Base-by-base conservation (phyloP, 2,113 vertebrate genomes). In the Lipotes vexillifer region DNA sequence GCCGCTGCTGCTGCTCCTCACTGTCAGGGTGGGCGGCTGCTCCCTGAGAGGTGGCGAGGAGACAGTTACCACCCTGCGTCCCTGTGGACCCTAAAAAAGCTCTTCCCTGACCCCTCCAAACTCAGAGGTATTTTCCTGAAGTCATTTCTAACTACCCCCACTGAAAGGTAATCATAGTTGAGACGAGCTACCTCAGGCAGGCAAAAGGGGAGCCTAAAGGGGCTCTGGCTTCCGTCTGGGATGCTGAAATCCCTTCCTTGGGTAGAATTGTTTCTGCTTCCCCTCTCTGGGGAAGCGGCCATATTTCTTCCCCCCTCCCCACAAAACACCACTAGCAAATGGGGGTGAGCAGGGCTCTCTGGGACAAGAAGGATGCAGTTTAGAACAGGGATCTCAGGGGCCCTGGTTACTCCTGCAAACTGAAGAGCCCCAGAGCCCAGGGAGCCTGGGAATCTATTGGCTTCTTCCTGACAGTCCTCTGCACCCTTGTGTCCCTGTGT, bases 21-120 rank as follows among this genome's bases (percentile, higher is more conserved):
- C 99, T 99, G 98, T 99, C 99, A 0, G 99, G 99, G 94, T 99
- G 99, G 15, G 99, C 99, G 0, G 99, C 99, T 1, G 99, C 99
- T n/a, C 99, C 99, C 99, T 99, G 97, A 11, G 38, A 75, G 55
- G 44, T 72, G n/a, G 57, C 80, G 36, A 90, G 29, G 69, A 84
- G 33, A 71, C 57, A 72, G 29, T 96, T 25, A 52, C 1, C 59
- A 6, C 17, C 29, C 12, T 8, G 12, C 14, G 57, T 33, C 38
- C 55, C 59, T 18, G 2, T 25, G 61, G 33, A 36, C 36, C 85
- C n/a, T 66, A 69, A 55, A 29, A 12, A n/a, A 55, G 41, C 27
- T 29, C 84, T 66, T 44, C 77, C 82, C n/a, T 36, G 17, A 93
- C 36, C 8, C 68, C 41, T 92, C 82, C 63, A 74, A 52, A 86